Evolutionary conservation across 2,797 vertebrate species (phyloP), one percentile per base, ranked within the genome.

Genomic region (Poeciliopsis paucimaculata): DNA sequence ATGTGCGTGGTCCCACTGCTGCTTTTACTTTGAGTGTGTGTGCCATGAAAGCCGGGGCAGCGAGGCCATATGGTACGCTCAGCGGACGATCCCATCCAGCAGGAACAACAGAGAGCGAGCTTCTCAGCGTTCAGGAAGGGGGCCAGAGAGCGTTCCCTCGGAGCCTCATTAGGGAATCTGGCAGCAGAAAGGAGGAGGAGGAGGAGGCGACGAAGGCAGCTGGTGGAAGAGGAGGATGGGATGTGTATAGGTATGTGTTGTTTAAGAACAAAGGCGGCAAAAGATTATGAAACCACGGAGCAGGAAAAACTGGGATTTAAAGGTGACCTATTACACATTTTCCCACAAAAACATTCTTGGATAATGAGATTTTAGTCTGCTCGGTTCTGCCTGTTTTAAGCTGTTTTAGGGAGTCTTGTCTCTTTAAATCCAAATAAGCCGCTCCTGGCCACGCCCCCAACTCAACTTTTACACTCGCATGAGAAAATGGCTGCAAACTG

Each of bases 151-250:
- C 82, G 84, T 87, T 94, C 91, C 92, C 94, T 91, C 82, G 0
- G 92, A 89, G 94, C 92, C 93, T 95, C 93, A 94, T 95, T 95
- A 95, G 79, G 90, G 87, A 85, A 86, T 90, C 78, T 82, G 85
- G 86, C 85, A 81, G 77, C 15, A 86, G 84, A 80, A 85, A 87
- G 88, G 78, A 85, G 84, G 82, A 84, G 84, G 82, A 84, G 77
- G 81, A 85, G 66, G 83, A 76, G 83, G 84, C 55, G 78, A 76
- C 12, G 20, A 47, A 87, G 90, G 88, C 88, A 89, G 86, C 88
- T 89, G 90, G 88, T 26, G 75, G 88, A 84, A 84, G 87, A 86
- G 75, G 81, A 74, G 71, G 60, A 62, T 77, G 60, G 83, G 81
- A 86, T 73, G 73, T 84, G 73, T 84, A 72, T 80, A 82, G 91